Percentiles rank a stretch among this genome's conserved stretches.
These are phyloP conservation scores for Perizoma flavofasciatum DNA, from an alignment of 2,888 invertebrate species.

Conservation along the genomic window DNA sequence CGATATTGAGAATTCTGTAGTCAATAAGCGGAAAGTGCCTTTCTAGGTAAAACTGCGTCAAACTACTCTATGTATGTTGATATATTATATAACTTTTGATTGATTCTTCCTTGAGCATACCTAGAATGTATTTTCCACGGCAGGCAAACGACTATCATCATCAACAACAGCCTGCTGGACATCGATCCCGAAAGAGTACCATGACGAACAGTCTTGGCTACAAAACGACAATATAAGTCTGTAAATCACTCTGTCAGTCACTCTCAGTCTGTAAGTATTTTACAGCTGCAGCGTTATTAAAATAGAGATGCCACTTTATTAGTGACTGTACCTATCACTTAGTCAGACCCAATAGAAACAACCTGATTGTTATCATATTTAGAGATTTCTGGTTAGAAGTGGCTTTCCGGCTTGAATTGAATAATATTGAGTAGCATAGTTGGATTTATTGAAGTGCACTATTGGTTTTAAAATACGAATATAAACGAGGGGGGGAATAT, in stretches of 20 bases:
- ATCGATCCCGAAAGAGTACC: no score
- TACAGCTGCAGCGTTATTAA: no score
- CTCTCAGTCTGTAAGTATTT: no score
- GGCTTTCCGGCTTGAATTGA: conserved; percentile 24
- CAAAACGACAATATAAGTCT: no score
- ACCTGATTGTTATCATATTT: no score
- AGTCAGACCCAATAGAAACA: no score
- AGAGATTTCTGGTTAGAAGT: conserved; percentile 6
- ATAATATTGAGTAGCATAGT: conserved; percentile 36
- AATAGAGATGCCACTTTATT: background rate
- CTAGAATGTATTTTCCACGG: no score
- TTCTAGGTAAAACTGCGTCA: conserved; percentile 16
- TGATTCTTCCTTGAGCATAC: no score
- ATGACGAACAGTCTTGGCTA: no score
- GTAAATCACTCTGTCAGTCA: no score
- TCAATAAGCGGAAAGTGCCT: conserved; percentile 27
- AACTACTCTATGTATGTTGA: conserved; percentile 7
- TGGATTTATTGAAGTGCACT: conserved; percentile 46
- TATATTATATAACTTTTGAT: background rate
- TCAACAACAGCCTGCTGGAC: no score
- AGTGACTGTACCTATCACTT: background rate
- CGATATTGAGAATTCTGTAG: conserved; percentile 26
- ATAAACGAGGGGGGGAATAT: conserved; percentile 8
- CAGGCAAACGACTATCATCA: no score
- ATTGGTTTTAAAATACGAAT: conserved; percentile 43